Evolutionary conservation across 2,797 vertebrate species (phyloP).

Genomic region (Sciaenops ocellatus): DNA sequence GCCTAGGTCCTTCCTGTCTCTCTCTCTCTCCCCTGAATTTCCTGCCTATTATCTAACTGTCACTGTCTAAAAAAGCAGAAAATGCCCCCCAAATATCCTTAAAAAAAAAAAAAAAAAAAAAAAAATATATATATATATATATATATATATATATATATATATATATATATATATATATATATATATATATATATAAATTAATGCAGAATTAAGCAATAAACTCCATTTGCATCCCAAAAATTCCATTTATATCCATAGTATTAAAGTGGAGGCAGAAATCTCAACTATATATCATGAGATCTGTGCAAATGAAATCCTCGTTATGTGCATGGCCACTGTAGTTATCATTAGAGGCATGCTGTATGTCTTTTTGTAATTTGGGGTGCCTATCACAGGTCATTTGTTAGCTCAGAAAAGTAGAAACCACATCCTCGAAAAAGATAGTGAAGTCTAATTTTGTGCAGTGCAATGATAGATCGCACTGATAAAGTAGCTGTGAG

Average conservation of each 20-base stretch:
- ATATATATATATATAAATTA: background rate
- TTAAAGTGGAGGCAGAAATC: background rate
- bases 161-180: too few relatives aligned
- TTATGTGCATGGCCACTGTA: background rate
- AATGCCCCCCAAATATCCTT: too few relatives aligned
- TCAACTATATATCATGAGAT: background rate
- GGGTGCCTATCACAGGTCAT: background rate
- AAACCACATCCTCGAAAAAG: slow-evolving; percentile 37
- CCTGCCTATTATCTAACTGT: too few relatives aligned
- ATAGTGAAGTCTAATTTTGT: slow-evolving; percentile 51
- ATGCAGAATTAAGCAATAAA: background rate
- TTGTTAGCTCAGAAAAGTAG: slow-evolving; percentile 23
- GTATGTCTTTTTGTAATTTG: slow-evolving; percentile 5
- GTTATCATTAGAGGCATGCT: background rate
- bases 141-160: too few relatives aligned
- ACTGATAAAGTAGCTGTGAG: slow-evolving; percentile 60
- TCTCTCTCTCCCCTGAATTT: too few relatives aligned
- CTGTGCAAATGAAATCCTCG: background rate
- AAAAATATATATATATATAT: too few relatives aligned
- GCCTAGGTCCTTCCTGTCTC: too few relatives aligned
- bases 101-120: too few relatives aligned
- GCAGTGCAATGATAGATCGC: slow-evolving; percentile 58
- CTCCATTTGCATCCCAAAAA: background rate
- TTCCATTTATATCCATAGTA: background rate
- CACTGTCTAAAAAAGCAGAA: too few relatives aligned